Percentiles rank a stretch among this genome's conserved stretches.
Conservation (phyloP, 2,797 vertebrate species). For the Buceros bicornis region DNA sequence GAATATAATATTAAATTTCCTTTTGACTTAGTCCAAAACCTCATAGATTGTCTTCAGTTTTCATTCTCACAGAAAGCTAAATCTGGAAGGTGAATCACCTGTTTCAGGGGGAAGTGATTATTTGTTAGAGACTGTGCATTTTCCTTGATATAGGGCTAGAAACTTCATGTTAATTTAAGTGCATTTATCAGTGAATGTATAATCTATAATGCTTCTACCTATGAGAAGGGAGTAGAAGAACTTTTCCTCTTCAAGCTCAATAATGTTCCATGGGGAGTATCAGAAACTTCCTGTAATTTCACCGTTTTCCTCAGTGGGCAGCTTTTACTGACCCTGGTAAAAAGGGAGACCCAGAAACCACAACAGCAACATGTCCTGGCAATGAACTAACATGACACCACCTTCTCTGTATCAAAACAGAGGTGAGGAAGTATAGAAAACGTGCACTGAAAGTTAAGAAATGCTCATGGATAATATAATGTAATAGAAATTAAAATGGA, state of each 20-base stretch:
- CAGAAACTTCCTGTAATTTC: background rate
- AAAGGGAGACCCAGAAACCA: background rate
- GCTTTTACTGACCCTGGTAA: background rate
- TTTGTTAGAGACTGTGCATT: background rate
- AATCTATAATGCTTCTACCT: background rate
- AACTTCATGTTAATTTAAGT: background rate
- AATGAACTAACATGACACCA: background rate
- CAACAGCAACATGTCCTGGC: fast-evolving
- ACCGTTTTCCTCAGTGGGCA: background rate
- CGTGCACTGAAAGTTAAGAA: fast-evolving
- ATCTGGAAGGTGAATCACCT: background rate
- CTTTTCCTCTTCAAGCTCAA: background rate
- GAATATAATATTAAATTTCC: background rate
- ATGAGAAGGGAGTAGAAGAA: background rate
- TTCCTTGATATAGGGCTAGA: background rate
- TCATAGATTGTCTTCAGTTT: background rate
- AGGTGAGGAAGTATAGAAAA: background rate
- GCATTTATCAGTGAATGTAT: background rate
- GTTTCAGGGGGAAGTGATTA: background rate
- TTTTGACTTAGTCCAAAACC: background rate
- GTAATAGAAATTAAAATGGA: background rate
- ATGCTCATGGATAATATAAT: background rate
- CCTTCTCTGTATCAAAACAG: background rate
- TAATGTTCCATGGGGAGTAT: background rate
- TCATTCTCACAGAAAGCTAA: background rate